Evolutionary conservation across 2,797 vertebrate species (phyloP), one percentile per base, ranked within the genome.

Genomic region (Aplochiton taeniatus): DNA sequence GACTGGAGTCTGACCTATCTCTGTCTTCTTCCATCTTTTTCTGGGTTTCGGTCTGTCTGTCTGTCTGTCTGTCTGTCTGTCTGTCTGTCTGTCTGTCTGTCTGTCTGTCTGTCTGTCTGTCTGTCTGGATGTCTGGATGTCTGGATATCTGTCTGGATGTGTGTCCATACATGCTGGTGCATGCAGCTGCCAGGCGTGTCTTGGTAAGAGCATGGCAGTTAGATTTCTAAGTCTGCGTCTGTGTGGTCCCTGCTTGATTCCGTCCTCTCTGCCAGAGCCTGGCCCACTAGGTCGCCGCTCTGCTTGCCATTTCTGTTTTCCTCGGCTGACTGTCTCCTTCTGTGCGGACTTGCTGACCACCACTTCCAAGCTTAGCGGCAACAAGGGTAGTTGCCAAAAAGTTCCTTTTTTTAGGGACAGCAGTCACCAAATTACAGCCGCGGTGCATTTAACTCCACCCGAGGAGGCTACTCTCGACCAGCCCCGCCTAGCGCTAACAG

Each of bases 381-480:
- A 65, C 78, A 84, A 78, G 70, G 11, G 72, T 69, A 83, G 84
- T 83, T 91, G 85, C 90, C 89, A 91, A 87, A 73, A 68, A 60
- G 85, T 79, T 88, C 80, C 88, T 91, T 92, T 92, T 89, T 93
- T 92, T 91, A 90, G 90, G 87, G 75, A 83, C 60, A 71, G 70
- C 85, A 92, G 87, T 91, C 87, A 91, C 89, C 85, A 93, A 93
- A 92, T 93, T 92, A 92, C 85, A 92, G 90, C 85, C 58, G 19
- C 82, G 77, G 83, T 69, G 74, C 80, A 88, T 82, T 91, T 90
- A 85, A 91, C 90, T 90, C 89, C 88, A 90, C 88, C 88, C 87
- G 66, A 87, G 70, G n/a, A n/a, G n/a, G n/a, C n/a, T 5, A 55
- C 77, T 83, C 66, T 76, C 46, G 80, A 68, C 76, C 48, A 79